Conservation (phyloP, 1,140 invertebrate genomes). For the Cataglyphis hispanica region DNA sequence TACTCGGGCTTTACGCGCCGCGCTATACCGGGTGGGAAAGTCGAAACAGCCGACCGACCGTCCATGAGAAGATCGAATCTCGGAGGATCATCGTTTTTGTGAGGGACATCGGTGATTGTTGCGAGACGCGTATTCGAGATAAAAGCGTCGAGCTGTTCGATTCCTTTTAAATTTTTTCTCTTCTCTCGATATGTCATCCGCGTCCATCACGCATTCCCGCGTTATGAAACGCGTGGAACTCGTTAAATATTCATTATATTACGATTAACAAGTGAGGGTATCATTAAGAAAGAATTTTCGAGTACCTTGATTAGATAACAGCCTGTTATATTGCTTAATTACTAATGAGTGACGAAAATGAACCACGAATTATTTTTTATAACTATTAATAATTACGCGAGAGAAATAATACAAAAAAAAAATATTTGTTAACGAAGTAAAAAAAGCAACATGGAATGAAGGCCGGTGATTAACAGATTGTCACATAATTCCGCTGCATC, state of each 20-base stretch:
- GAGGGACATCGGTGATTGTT: neutral
- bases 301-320: too few species aligned
- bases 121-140: too few species aligned
- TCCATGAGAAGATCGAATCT: slow-evolving; percentile 53
- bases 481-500: neutral
- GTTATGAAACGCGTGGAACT: too few species aligned
- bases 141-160: too few species aligned
- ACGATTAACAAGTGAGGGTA: too few species aligned
- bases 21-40: slow-evolving; percentile 79
- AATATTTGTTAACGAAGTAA: neutral
- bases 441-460: neutral
- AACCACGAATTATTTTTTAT: neutral
- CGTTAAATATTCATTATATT: too few species aligned
- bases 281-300: too few species aligned
- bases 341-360: too few species aligned
- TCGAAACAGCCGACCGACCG: slow-evolving; percentile 44
- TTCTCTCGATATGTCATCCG: too few species aligned
- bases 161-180: neutral
- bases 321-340: too few species aligned
- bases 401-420: neutral
- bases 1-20: slow-evolving; percentile 77
- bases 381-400: neutral
- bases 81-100: slow-evolving; percentile 12
- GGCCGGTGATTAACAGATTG: neutral
- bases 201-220: too few species aligned